These are phyloP conservation scores for Felis chaus DNA, from an alignment of 2,113 vertebrate genomes.

Conservation along the genomic window DNA sequence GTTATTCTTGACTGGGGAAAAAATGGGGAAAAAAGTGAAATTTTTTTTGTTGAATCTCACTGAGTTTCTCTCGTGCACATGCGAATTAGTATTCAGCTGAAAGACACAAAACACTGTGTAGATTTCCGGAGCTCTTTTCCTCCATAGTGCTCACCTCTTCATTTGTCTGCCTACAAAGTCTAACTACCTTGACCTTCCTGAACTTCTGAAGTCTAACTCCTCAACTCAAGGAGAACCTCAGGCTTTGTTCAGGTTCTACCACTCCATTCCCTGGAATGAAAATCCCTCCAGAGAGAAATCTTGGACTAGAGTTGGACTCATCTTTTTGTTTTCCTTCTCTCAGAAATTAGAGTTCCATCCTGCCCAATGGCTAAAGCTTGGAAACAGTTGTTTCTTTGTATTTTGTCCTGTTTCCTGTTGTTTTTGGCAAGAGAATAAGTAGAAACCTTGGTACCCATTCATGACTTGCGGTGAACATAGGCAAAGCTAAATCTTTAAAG, in stretches of 20 bases:
- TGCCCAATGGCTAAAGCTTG: not conserved
- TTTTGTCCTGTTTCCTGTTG: slow-evolving; percentile 11
- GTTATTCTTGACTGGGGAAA: not conserved
- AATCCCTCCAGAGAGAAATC: not conserved
- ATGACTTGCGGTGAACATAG: not conserved
- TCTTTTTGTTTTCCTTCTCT: not conserved
- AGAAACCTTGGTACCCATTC: not conserved
- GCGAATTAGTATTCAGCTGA: not conserved
- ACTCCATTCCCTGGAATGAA: not conserved
- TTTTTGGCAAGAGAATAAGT: not conserved
- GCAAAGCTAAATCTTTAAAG: not conserved
- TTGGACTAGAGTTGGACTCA: not conserved
- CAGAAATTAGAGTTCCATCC: not conserved
- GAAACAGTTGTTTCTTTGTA: not conserved
- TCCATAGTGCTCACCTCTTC: not conserved
- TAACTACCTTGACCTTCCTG: not conserved
- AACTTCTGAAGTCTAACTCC: not conserved
- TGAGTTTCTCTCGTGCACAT: not conserved
- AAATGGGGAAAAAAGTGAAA: not conserved
- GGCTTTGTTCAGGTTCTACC: not conserved
- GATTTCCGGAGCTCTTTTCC: not conserved
- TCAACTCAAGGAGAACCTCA: not conserved
- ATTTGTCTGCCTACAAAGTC: not conserved
- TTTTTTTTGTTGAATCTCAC: not conserved
- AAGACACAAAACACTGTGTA: not conserved